A percentile compares a stretch with the other conserved stretches of the same genome.
Conservation (phyloP, 2,888 invertebrate genomes). For the Apeira syringaria region DNA sequence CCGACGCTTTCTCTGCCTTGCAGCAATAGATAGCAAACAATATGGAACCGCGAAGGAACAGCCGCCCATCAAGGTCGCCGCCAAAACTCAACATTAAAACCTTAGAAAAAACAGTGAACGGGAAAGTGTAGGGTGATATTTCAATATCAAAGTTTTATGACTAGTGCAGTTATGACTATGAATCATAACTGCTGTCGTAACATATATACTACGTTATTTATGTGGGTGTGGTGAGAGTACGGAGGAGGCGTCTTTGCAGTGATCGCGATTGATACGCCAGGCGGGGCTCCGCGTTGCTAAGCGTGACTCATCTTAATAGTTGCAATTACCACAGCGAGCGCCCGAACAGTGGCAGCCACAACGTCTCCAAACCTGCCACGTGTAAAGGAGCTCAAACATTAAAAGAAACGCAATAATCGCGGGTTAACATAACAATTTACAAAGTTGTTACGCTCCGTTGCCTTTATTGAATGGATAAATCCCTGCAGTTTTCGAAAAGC, state of each 20-base stretch:
- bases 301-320: slow-evolving; percentile 81
- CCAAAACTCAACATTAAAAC: neutral
- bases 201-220: slow-evolving; percentile 12
- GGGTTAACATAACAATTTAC: neutral
- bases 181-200: slow-evolving; percentile 15
- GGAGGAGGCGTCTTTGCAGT: slow-evolving; percentile 41
- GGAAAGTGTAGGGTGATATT: slow-evolving; percentile 1
- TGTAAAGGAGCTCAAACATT: slow-evolving; percentile 38
- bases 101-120: neutral
- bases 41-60: slow-evolving; percentile 30
- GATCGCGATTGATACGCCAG: slow-evolving; percentile 68
- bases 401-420: slow-evolving; percentile 19
- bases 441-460: slow-evolving; percentile 18
- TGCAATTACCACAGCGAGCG: slow-evolving; percentile 70
- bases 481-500: slow-evolving; percentile 29
- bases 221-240: slow-evolving; percentile 30
- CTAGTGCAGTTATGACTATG: neutral
- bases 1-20: slow-evolving; percentile 73
- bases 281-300: slow-evolving; percentile 70
- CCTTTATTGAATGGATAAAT: slow-evolving; percentile 12
- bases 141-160: neutral
- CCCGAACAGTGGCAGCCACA: slow-evolving; percentile 54
- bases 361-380: slow-evolving; percentile 54
- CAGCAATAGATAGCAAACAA: slow-evolving; percentile 38
- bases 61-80: slow-evolving; percentile 48